These are phyloP conservation scores for Myrmecobius fasciatus DNA, from an alignment of 2,113 vertebrate species.

Conservation along the genomic window DNA sequence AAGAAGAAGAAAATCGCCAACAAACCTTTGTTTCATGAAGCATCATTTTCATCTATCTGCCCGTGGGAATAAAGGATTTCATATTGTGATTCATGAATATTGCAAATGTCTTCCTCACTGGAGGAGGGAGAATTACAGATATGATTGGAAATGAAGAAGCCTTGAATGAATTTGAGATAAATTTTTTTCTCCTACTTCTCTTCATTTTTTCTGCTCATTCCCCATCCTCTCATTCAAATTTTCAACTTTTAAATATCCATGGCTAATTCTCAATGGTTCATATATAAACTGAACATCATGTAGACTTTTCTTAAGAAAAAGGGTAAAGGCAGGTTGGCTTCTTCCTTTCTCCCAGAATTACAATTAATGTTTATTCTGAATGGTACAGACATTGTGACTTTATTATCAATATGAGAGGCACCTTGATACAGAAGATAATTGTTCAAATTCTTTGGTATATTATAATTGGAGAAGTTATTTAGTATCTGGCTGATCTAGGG, in stretches of 20 bases:
- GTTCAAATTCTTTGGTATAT: neutral
- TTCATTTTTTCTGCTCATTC: neutral
- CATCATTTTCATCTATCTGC: constrained; percentile 83
- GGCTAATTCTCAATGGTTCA: constrained; percentile 20
- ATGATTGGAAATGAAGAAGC: constrained; percentile 25
- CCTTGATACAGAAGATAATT: neutral
- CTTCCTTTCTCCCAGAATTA: neutral
- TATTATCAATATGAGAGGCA: neutral
- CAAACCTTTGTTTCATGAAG: constrained; percentile 82
- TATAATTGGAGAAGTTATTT: neutral
- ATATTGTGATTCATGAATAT: constrained; percentile 67
- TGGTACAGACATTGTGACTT: neutral
- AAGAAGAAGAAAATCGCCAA: constrained; percentile 81
- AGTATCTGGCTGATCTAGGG: neutral
- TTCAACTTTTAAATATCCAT: neutral
- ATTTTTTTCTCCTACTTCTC: neutral
- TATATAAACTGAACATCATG: neutral
- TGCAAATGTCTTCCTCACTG: constrained; percentile 72
- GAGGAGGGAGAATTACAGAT: constrained; percentile 59
- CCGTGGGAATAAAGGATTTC: constrained; percentile 80
- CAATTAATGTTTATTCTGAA: neutral
- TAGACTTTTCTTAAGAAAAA: constrained; percentile 24
- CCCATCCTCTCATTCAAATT: neutral
- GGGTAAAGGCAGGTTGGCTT: neutral
- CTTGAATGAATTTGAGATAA: neutral